Base-by-base conservation (phyloP, 2,113 vertebrate species). In the Melanostigma gelatinosum region DNA sequence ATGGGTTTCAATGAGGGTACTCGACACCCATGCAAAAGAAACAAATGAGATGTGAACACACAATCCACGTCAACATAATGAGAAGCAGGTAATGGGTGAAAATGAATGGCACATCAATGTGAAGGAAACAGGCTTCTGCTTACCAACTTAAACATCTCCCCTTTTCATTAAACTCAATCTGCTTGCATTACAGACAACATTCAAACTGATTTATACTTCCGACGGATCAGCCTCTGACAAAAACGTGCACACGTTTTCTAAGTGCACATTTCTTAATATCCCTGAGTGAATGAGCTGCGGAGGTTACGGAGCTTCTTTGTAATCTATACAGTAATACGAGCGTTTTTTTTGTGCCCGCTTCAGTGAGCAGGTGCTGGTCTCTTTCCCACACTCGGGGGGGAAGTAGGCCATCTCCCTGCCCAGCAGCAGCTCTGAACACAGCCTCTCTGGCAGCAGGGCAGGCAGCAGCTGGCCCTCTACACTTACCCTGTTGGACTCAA, bases 401-500 rank as follows among this genome's bases (percentile, higher is more conserved):
- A 92, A 89, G 83, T 90, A 91, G 91, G 89, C 88, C 89, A 85
- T 90, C 83, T 93, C 90, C 84, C 87, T 84, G 80, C 84, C 78
- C 66, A 83, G 86, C 87, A 87, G 86, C 85, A 89, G 91, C 88
- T 87, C 78, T 79, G 82, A 83, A 79, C 83, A 67, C 80, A 83
- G 82, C 77, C 68, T 77, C 79, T 85, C 63, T 75, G 86, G 86
- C 84, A 82, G 76, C 85, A 46, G 85, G 84, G 79, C 85, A 83
- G 66, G 72, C 71, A 86, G 84, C 86, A 85, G 85, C 85, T 79
- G 80, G 77, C 74, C 75, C 66, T 62, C 75, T 83, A 85, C 87
- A 97, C 97, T 98, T 96, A 99, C 98, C 96, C 98, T 95, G 91
- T 97, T 98, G 58, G 97, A 97, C 86, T 99, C 98, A 78, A 98